These are phyloP conservation scores for Pteronura brasiliensis DNA, from an alignment of 2,113 vertebrate genomes.

Conservation along the genomic window DNA sequence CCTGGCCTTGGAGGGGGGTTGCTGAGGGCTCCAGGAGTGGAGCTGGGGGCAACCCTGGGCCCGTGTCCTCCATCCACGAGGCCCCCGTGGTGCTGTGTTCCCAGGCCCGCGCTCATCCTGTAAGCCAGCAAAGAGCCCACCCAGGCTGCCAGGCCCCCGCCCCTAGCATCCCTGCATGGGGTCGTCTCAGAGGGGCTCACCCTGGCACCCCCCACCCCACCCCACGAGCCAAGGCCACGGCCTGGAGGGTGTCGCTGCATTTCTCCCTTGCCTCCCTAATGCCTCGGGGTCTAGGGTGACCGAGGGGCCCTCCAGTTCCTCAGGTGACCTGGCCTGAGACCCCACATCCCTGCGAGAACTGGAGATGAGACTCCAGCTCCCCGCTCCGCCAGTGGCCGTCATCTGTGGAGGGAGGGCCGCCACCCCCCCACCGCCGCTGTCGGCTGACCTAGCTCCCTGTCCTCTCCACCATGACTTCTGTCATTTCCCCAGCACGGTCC, in stretches of 20 bases:
- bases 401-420: not conserved
- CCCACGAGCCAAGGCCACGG: too few species aligned
- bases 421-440: too few species aligned
- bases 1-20: too few species aligned
- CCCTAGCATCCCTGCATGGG: not conserved
- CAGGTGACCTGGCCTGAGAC: not conserved
- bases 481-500: not conserved
- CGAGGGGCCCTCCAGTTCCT: not conserved
- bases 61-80: not conserved
- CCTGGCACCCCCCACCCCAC: too few species aligned
- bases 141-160: too few species aligned
- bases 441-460: not conserved
- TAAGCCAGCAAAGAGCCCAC: not conserved
- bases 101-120: not conserved
- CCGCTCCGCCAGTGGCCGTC: accelerated
- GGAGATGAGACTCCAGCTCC: not conserved
- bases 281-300: not conserved
- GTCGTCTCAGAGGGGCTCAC: not conserved
- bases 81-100: too few species aligned
- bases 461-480: not conserved
- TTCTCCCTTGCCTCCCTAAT: not conserved
- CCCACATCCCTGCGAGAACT: not conserved
- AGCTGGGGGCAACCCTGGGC: not conserved
- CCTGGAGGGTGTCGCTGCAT: not conserved
- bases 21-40: not conserved